Evolutionary conservation across 1,140 invertebrate genomes (phyloP).

Genomic region (Sinonovacula constricta): DNA sequence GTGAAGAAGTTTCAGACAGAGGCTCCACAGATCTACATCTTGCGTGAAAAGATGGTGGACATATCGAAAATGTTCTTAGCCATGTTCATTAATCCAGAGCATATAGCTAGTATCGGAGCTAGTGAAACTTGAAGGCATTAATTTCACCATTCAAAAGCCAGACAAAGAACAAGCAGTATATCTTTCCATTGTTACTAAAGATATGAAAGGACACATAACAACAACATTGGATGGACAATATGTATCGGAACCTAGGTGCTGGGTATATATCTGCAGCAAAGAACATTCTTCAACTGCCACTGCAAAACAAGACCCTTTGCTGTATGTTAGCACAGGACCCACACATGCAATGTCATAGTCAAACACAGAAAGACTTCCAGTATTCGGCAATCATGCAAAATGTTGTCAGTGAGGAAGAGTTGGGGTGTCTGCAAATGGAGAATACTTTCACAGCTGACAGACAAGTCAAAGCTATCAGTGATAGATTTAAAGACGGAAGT

Average conservation of each 20-base stretch:
- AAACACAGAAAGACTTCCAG: too few relatives aligned
- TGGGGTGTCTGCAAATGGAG: neutral
- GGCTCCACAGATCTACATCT: neutral
- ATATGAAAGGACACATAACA: neutral
- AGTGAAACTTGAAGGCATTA: neutral
- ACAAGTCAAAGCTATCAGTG: too few relatives aligned
- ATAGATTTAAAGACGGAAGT: neutral
- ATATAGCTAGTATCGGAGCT: too few relatives aligned
- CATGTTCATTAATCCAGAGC: neutral
- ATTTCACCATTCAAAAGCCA: neutral
- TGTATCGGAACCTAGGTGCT: neutral
- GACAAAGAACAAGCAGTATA: slow-evolving; percentile 5
- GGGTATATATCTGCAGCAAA: neutral
- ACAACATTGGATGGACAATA: neutral
- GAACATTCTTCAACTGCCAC: neutral
- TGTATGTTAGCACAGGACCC: neutral
- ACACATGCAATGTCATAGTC: neutral
- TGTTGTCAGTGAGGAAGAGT: slow-evolving; percentile 1
- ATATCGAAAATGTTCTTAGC: neutral
- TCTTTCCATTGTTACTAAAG: neutral
- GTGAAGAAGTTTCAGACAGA: slow-evolving; percentile 20
- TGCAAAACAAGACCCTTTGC: neutral
- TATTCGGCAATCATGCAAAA: neutral
- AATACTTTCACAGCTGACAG: too few relatives aligned
- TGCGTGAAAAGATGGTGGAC: slow-evolving; percentile 4